Evolutionary conservation across 64 coral and sea anemone species (phyloP), one percentile per base, ranked within the genome.

Genomic region (Anthopleura sola): DNA sequence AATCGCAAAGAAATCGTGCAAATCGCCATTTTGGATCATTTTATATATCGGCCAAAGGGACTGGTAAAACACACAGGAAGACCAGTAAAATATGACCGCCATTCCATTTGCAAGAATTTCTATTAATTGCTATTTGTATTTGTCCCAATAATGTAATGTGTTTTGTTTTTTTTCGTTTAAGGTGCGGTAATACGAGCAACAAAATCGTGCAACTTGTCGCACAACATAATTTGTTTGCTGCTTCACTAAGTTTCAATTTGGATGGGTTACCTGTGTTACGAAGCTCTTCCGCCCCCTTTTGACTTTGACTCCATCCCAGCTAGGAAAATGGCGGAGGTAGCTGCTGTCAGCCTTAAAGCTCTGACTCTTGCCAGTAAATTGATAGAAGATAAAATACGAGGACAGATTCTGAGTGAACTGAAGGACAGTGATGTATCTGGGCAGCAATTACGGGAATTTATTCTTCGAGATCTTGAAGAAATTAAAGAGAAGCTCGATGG

Each of bases 381-480:
- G 2, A 14, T 83, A 54, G 81, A 83, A 83, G 26, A 54, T 47
- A 33, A 32, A 54, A 29, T 83, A 54, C 81, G 81, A 15, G 47
- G 37, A 24, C 23, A 83, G 44, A 34, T 83, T 50, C 17, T 54
- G 20, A 34, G 26, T 29, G 81, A 83, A 20, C 44, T 94, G 46
- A 80, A 87, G 47, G n/a, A 84, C 24, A 87, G 88, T 6, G 92
- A 93, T 13, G 56, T 90, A 15, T 83, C 76, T 19, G 60, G 78
- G 37, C 81, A 90, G 33, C 50, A 86, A 51, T 87, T 85, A 29
- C 76, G 92, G 3, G 50, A 21, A 16, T 78, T 93, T 8, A 86
- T 93, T n/a, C 47, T 90, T 31, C 31, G 53, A 46, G 80, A 90
- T 84, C 71, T 94, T 15, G 49, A 94, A 39, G 34, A 75, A 69